phyloP scores from a whole-genome alignment of 2,113 vertebrate genomes.

The Genyomyrus donnyi region DNA sequence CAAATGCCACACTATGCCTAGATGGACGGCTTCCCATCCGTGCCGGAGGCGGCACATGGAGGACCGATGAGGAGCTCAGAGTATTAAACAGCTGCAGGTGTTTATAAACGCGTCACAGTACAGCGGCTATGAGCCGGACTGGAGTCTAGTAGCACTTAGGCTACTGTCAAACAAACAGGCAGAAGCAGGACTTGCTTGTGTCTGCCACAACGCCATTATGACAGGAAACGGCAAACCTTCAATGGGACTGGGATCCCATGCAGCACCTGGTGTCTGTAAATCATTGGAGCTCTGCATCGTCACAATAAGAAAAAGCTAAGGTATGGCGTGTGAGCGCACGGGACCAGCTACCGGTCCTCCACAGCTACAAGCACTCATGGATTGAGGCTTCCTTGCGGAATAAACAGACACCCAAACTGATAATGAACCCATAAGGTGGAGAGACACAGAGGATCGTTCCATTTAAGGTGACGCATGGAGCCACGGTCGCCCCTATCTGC shows the following conservation, averaged over 20 bases:
- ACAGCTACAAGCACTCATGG: not conserved
- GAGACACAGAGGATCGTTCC: not conserved
- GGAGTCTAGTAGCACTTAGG: constrained; percentile 1
- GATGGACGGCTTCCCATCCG: not conserved
- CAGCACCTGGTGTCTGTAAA: not conserved
- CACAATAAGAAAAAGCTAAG: not conserved
- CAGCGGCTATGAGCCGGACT: constrained; percentile 7
- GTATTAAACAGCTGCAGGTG: constrained; percentile 17
- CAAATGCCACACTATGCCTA: not conserved
- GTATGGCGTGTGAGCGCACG: not conserved
- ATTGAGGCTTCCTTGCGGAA: not conserved
- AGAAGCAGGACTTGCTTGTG: constrained; percentile 15
- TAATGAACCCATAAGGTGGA: not conserved
- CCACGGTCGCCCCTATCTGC: not conserved
- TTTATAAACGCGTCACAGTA: constrained; percentile 29
- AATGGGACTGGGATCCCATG: not conserved
- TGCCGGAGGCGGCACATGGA: not conserved
- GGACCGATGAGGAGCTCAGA: not conserved
- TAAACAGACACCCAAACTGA: not conserved
- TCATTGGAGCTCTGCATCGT: not conserved
- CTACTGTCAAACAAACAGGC: constrained; percentile 8
- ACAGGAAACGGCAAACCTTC: not conserved
- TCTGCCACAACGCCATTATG: not conserved
- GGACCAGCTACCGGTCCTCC: not conserved
- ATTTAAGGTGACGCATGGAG: not conserved